Base-by-base conservation (phyloP, 2,113 vertebrate species). In the Limnothrissa miodon region DNA sequence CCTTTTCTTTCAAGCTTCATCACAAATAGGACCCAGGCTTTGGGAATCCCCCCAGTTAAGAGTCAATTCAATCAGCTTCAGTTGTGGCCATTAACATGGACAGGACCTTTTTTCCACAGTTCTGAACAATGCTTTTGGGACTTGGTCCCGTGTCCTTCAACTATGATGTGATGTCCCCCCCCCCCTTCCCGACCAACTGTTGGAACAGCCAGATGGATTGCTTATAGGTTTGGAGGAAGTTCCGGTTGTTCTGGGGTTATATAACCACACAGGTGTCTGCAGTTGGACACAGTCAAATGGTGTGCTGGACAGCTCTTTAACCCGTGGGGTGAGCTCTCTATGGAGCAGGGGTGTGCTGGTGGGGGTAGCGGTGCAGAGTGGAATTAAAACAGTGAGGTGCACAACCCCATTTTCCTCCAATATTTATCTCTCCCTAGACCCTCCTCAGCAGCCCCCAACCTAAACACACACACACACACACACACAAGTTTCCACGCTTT, bases 401-500 rank as follows among this genome's bases (percentile, higher is more conserved):
- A 86, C 83, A 89, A 82, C 85, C 89, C 90, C 82, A 92, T 90
- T 86, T 85, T 81, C 87, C 83, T 80, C 80, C 48, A 46, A 87
- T 88, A 92, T 92, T 81, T 92, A 93, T 90, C 86, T 84, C 86
- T 92, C 92, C 90, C 92, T 85, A 87, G 89, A 89, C 89, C 88
- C 83, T 87, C 86, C 86, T 93, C 87, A 88, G 85, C 81, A 85
- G 87, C 81, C 86, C 66, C 86, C 84, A 92, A 93, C 79, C 89
- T 85, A 91, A 92, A 91, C 89, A 91, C 89, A 91, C 66, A 85
- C 42, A 42, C 89, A 91, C 66, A 85, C 42, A 42, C 42, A 6
- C 42, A 42, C 48, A 78, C 48, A 74, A 83, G 66, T 88, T 93
- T 91, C 89, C 90, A 85, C 88, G 88, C 88, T 74, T 74, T 74